Evolutionary conservation across 2,888 invertebrate genomes (phyloP).

Genomic region (Parapristionchus giblindavisi): DNA sequence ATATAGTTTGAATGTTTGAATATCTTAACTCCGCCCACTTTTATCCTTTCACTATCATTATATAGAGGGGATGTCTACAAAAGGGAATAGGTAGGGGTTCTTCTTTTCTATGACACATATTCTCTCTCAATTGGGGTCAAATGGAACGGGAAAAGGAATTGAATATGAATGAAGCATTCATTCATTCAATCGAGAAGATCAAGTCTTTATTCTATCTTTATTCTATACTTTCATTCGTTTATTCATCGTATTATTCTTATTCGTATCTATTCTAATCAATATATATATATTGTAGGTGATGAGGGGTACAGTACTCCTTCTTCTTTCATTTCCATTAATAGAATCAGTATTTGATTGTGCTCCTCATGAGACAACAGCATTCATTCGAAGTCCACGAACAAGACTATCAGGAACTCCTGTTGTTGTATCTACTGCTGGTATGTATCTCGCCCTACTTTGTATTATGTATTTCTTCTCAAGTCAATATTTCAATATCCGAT

Average conservation of each 20-base stretch:
- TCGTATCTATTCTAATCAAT: constrained; percentile 9
- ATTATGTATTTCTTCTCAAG: too few species aligned
- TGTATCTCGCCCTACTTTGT: too few species aligned
- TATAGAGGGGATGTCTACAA: too few species aligned
- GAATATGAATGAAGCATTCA: too few species aligned
- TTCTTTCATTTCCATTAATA: constrained; percentile 13
- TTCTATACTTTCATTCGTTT: not conserved
- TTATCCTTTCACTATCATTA: too few species aligned
- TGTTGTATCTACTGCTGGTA: constrained; percentile 69
- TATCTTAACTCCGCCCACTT: too few species aligned
- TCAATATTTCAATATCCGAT: too few species aligned
- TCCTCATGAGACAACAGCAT: constrained; percentile 66
- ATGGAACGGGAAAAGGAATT: too few species aligned
- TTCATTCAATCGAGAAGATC: not conserved
- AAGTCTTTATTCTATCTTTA: not conserved
- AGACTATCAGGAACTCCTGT: constrained; percentile 69
- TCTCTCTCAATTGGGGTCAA: too few species aligned
- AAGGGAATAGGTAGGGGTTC: too few species aligned
- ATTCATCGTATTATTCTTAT: not conserved
- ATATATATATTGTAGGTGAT: not conserved
- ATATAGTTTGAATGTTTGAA: too few species aligned
- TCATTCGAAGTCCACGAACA: constrained; percentile 67
- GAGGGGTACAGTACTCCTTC: constrained; percentile 23
- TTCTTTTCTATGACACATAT: too few species aligned
- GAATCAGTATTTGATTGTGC: constrained; percentile 57